Percentiles rank a stretch among this genome's conserved stretches.
These are phyloP conservation scores for Dermatemys mawii DNA, from an alignment of 2,113 vertebrate genomes.

Conservation along the genomic window DNA sequence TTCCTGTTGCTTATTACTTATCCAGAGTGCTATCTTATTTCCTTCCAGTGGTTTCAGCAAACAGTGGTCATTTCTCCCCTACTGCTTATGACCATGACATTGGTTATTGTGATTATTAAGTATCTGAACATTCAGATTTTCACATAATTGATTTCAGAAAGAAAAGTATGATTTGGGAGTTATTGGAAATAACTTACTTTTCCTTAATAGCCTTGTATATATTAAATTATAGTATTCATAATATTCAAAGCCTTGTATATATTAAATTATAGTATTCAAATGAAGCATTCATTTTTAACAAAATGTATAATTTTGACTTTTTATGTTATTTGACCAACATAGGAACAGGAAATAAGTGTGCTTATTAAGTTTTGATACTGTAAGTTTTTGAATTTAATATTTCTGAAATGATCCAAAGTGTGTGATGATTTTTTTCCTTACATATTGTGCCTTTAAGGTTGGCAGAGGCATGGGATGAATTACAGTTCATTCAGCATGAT, in stretches of 20 bases:
- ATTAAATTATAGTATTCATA: not conserved
- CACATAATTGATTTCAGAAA: not conserved
- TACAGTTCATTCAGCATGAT: not conserved
- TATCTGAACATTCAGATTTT: not conserved
- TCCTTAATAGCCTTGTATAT: not conserved
- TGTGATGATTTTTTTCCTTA: not conserved
- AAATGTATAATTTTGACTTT: not conserved
- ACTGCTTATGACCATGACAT: not conserved
- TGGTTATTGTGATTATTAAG: constrained; percentile 9
- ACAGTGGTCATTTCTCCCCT: constrained; percentile 14
- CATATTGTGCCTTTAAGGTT: not conserved
- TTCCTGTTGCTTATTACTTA: constrained; percentile 51
- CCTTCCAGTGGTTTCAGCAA: constrained; percentile 29
- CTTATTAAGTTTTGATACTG: not conserved
- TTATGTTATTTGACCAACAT: not conserved
- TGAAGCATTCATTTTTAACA: not conserved
- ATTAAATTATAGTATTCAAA: not conserved
- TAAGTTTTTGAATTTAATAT: not conserved
- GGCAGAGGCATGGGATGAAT: not conserved
- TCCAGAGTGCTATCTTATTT: constrained; percentile 41
- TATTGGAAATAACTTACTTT: not conserved
- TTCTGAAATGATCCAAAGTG: not conserved
- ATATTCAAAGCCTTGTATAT: not conserved
- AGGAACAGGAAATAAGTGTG: not conserved
- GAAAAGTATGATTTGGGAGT: not conserved